Percentiles rank a stretch among this genome's conserved stretches.
Conservation (phyloP, 2,113 vertebrate genomes). For the Perccottus glenii region DNA sequence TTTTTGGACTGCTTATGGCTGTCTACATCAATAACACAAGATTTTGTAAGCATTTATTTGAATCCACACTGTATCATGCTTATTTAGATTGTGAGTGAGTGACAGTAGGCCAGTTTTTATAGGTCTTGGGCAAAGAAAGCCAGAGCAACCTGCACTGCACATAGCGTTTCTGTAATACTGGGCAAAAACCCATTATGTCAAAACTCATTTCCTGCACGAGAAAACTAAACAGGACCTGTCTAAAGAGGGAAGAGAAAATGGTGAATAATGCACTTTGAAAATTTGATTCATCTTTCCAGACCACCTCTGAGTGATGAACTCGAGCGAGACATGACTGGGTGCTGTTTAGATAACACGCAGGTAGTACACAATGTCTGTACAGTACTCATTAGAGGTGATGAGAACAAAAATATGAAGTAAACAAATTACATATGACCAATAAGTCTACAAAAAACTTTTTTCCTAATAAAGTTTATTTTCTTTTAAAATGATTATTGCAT, state of each 20-base stretch:
- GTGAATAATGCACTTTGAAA: constrained; percentile 75
- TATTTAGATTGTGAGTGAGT: constrained; percentile 59
- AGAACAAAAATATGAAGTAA: constrained; percentile 40
- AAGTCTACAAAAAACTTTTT: constrained; percentile 4
- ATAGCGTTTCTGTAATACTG: constrained; percentile 73
- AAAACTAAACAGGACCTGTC: constrained; percentile 77
- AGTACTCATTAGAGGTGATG: constrained; percentile 42
- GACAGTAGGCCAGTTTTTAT: constrained; percentile 32
- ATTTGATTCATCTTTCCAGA: constrained; percentile 69
- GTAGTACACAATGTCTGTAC: constrained; percentile 56
- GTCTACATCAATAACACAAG: constrained; percentile 24
- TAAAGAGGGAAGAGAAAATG: constrained; percentile 75
- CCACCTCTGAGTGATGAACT: constrained; percentile 71
- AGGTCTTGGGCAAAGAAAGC: constrained; percentile 69
- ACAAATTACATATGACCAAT: constrained; percentile 23
- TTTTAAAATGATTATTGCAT: neutral
- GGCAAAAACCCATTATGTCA: constrained; percentile 84
- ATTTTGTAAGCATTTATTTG: constrained; percentile 13
- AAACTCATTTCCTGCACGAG: constrained; percentile 80
- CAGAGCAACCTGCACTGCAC: constrained; percentile 38
- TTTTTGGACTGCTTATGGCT: constrained; percentile 13
- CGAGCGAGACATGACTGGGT: constrained; percentile 39
- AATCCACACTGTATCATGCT: constrained; percentile 31
- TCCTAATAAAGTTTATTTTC: neutral
- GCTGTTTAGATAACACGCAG: constrained; percentile 67